A percentile compares a stretch with the other conserved stretches of the same genome.
Evolutionary conservation across 92 coral and sea anemone species (phyloP).

Genomic region (Pocillopora grandis): DNA sequence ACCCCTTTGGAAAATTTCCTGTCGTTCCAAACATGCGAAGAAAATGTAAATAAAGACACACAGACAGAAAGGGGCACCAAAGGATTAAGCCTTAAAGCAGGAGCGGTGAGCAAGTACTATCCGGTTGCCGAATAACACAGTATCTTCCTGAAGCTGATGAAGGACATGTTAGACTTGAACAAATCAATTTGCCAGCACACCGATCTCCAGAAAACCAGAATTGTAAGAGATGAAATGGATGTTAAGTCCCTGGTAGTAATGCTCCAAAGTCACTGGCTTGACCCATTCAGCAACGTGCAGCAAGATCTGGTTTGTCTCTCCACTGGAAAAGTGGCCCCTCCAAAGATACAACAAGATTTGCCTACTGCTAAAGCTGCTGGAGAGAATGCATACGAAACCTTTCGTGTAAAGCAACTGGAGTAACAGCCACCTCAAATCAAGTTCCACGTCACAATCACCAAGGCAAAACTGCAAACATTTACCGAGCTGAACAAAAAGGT

Average conservation of each 20-base stretch:
- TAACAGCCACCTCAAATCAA: too few species aligned
- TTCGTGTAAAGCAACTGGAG: too few species aligned
- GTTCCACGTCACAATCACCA: neutral
- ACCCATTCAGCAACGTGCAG: constrained; percentile 16
- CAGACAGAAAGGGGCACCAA: constrained; percentile 44
- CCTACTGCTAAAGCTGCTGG: too few species aligned
- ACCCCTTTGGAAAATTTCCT: constrained; percentile 42
- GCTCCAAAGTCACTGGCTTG: neutral
- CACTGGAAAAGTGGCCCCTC: too few species aligned
- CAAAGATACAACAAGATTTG: too few species aligned
- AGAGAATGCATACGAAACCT: too few species aligned
- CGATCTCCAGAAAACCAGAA: constrained; percentile 24
- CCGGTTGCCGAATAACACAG: constrained; percentile 49
- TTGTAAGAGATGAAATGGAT: too few species aligned
- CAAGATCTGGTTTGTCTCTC: too few species aligned
- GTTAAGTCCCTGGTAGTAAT: constrained; percentile 17
- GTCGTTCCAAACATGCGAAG: constrained; percentile 55
- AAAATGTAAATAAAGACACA: constrained; percentile 49
- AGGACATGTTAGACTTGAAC: neutral
- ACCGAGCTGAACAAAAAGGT: constrained; percentile 22
- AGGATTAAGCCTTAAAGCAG: constrained; percentile 50
- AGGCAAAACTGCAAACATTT: neutral
- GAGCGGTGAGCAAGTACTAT: constrained; percentile 55
- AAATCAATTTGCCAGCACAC: neutral
- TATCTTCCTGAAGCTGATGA: constrained; percentile 20